phyloP scores from a whole-genome alignment of 2,888 invertebrate species.

The Tetragonula carbonaria region DNA sequence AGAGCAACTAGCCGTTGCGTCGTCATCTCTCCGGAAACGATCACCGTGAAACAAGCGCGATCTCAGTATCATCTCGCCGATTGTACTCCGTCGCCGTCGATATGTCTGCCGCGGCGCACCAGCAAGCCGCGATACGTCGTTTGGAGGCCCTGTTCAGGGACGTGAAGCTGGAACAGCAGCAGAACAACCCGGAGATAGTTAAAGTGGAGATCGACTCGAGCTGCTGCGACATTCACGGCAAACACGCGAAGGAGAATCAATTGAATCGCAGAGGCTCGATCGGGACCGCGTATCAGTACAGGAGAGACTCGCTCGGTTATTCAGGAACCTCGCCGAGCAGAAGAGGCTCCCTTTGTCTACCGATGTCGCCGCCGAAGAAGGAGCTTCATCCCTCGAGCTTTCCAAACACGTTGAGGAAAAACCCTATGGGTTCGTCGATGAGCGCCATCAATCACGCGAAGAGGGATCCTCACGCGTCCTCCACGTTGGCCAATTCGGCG shows the following conservation, averaged over 20 bases:
- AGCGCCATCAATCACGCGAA: constrained; percentile 78
- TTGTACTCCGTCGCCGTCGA: not conserved
- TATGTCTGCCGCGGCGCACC: constrained; percentile 84
- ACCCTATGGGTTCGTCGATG: constrained; percentile 84
- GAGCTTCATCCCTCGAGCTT: constrained; percentile 90
- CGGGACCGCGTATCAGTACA: constrained; percentile 85
- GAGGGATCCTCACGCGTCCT: constrained; percentile 69
- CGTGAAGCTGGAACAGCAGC: constrained; percentile 86
- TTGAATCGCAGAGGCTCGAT: constrained; percentile 86
- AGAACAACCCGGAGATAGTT: constrained; percentile 74
- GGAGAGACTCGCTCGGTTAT: constrained; percentile 78
- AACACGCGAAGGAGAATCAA: constrained; percentile 82
- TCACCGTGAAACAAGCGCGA: not conserved
- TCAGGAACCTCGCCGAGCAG: constrained; percentile 77
- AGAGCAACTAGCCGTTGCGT: not conserved
- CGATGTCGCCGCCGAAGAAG: constrained; percentile 85
- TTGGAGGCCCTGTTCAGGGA: constrained; percentile 90
- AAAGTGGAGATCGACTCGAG: constrained; percentile 86
- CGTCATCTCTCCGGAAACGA: not conserved
- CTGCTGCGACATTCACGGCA: constrained; percentile 90
- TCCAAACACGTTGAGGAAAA: constrained; percentile 88
- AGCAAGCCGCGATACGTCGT: constrained; percentile 89
- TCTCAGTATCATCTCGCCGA: not conserved
- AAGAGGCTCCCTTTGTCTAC: constrained; percentile 86
- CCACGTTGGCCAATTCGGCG: constrained; percentile 67